Conservation (phyloP, 2,113 vertebrate species). For the Notiomystis cincta region DNA sequence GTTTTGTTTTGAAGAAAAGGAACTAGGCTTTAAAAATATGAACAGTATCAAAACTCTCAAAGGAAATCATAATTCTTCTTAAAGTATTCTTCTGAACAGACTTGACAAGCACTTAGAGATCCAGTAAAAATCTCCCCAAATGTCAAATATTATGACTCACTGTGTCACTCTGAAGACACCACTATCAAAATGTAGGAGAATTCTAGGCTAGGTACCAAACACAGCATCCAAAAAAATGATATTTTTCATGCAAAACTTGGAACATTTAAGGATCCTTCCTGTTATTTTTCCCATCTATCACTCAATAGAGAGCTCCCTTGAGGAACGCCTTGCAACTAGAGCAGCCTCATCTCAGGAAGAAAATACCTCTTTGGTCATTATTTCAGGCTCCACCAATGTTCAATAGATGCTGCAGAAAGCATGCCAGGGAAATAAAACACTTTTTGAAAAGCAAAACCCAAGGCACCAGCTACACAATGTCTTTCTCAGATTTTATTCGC, state of each 20-base stretch:
- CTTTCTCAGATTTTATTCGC: constrained; percentile 3
- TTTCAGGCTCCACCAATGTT: neutral
- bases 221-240: constrained; percentile 28
- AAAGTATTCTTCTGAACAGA: constrained; percentile 25
- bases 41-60: constrained; percentile 28
- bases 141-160: constrained; percentile 67
- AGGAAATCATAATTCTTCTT: constrained; percentile 50
- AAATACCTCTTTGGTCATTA: constrained; percentile 25
- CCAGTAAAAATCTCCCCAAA: constrained; percentile 48
- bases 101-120: constrained; percentile 52
- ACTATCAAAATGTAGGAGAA: constrained; percentile 50
- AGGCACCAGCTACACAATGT: constrained; percentile 21
- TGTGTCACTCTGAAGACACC: constrained; percentile 46
- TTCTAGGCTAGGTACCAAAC: constrained; percentile 62
- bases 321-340: constrained; percentile 19
- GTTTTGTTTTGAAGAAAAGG: constrained; percentile 30
- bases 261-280: constrained; percentile 27
- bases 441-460: constrained; percentile 25
- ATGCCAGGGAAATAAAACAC: constrained; percentile 50
- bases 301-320: constrained; percentile 32
- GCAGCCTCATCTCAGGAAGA: constrained; percentile 35
- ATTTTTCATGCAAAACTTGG: constrained; percentile 50
- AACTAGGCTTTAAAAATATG: neutral
- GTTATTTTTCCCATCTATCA: constrained; percentile 57
- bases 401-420: constrained; percentile 5